Percentiles rank a stretch among this genome's conserved stretches.
phyloP scores from a whole-genome alignment of 1,140 invertebrate species.

The Halictus rubicundus region DNA sequence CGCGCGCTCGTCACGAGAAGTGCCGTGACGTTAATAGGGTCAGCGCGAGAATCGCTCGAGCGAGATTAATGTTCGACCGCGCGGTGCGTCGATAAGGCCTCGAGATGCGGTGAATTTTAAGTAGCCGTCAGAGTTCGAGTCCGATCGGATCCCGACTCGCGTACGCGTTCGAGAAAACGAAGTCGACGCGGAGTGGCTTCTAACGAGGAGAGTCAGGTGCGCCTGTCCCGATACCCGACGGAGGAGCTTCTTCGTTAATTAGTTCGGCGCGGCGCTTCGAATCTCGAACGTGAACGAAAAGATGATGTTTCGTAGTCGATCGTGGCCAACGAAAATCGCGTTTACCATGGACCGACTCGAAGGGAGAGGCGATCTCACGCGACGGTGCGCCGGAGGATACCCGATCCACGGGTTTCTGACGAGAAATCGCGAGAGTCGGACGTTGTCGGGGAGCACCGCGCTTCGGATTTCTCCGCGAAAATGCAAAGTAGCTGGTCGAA shows the following conservation, averaged over 20 bases:
- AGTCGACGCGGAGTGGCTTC: neutral
- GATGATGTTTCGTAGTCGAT: no score
- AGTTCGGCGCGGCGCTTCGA: no score
- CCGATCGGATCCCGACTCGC: neutral
- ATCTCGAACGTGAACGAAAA: no score
- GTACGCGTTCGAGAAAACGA: neutral
- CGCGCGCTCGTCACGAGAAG: constrained; percentile 6
- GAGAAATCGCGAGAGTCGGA: constrained; percentile 63
- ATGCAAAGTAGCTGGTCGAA: constrained; percentile 55
- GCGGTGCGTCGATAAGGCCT: constrained; percentile 21
- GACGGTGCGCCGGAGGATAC: neutral
- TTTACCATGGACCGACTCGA: neutral
- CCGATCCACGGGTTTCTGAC: constrained; percentile 38
- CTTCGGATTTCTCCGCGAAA: constrained; percentile 73
- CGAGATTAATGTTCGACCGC: constrained; percentile 44
- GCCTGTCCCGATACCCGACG: neutral
- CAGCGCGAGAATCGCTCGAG: constrained; percentile 37
- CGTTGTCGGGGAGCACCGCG: constrained; percentile 60
- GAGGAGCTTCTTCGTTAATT: no score
- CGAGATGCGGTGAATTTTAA: constrained; percentile 29
- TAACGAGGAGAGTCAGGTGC: constrained; percentile 14
- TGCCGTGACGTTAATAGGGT: constrained; percentile 46
- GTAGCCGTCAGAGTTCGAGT: neutral
- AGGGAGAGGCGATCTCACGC: constrained; percentile 6
- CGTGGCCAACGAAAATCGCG: neutral